Evolutionary conservation across 2,797 vertebrate species (phyloP), one percentile per base, ranked within the genome.

Genomic region (Notolabrus celidotus): DNA sequence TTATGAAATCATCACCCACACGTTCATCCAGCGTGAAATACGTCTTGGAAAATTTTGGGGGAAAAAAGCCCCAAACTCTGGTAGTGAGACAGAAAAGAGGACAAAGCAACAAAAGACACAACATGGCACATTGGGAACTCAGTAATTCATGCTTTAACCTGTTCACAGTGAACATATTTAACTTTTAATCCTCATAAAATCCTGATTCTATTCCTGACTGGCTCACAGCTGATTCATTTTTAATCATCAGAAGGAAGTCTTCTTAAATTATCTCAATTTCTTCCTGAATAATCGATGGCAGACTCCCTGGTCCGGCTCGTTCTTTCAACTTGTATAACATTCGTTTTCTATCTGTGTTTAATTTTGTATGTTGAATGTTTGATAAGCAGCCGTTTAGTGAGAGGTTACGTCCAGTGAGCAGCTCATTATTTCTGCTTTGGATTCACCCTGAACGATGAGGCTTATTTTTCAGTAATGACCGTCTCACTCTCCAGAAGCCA

Each of bases 341-440:
- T 36, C 5, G 27, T 49, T 34, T 68, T 9, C 2, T 10, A 16
- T 45, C 14, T 31, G 16, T n/a, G 23, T 43, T 47, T 20, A 0
- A 4, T 15, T 34, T 31, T 29, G 4, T 10, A 46, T 23, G 57
- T 60, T 70, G 20, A 2, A 71, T 41, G 50, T 65, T 73, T 70
- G 58, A 74, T 59, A 49, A 71, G 77, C 53, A 46, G 49, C 15
- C 41, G 5, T 73, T 76, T 34, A 60, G 38, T 10, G 0, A 7
- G 61, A 27, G 36, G 39, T 39, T 27, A 17, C 4, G 59, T 61
- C 23, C 64, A 15, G 61, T 0, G 36, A 63, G 45, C 19, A n/a
- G 72, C 78, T 74, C 84, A 38, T 81, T 83, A 76, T 76, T 73
- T 78, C 61, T 12, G 9, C 66, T 25, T 34, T 42, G 16, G 5